phyloP scores from a whole-genome alignment of 2,888 invertebrate genomes.

The Chrysodeixis includens region DNA sequence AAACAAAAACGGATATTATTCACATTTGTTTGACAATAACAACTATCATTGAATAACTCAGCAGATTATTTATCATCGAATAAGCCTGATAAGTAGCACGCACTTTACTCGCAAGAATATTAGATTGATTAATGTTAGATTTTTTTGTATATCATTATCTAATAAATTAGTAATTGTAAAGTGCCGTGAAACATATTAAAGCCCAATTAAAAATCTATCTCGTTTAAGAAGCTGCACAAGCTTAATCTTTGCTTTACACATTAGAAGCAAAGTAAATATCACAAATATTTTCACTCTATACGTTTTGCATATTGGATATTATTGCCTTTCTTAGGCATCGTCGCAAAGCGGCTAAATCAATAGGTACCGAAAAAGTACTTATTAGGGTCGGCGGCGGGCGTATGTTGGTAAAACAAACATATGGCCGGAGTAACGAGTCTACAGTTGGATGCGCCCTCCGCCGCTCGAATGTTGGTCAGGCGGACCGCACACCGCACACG shows the following conservation, averaged over 20 bases:
- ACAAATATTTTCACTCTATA: not conserved
- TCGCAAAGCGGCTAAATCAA: constrained; percentile 31
- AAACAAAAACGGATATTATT: constrained; percentile 13
- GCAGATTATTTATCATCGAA: not conserved
- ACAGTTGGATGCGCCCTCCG: constrained; percentile 31
- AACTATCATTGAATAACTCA: not conserved
- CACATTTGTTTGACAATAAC: not conserved
- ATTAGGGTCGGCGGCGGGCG: constrained; percentile 24
- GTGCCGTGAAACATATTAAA: no score
- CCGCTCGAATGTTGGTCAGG: constrained; percentile 69
- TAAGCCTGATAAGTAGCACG: not conserved
- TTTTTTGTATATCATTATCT: no score
- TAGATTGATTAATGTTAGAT: no score
- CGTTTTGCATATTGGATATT: not conserved
- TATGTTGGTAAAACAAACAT: constrained; percentile 18
- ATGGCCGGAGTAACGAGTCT: constrained; percentile 37
- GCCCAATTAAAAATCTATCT: no score
- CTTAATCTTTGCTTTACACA: not conserved
- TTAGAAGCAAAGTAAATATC: not conserved
- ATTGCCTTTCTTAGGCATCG: not conserved
- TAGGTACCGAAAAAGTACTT: constrained; percentile 28
- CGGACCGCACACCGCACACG: constrained; percentile 59
- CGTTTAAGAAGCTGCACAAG: not conserved
- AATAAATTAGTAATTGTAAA: not conserved
- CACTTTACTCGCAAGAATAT: no score